Percentiles rank a stretch among this genome's conserved stretches.
These are phyloP conservation scores for Aphidoletes aphidimyza DNA, from an alignment of 2,888 invertebrate genomes.

Conservation along the genomic window DNA sequence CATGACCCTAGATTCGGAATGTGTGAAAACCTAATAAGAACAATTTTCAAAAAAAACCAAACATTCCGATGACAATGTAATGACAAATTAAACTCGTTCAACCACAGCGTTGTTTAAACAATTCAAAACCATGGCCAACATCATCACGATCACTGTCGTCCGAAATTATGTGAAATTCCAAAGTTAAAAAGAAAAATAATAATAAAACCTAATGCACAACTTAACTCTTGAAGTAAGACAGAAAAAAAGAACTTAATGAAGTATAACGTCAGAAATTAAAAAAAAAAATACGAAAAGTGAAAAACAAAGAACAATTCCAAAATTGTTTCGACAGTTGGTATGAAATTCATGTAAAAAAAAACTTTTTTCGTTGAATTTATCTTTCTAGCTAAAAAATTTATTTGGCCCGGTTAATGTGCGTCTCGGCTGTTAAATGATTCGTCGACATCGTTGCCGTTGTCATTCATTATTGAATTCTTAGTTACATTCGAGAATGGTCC, in stretches of 20 bases:
- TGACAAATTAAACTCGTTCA: too few relatives aligned
- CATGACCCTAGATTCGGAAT: too few relatives aligned
- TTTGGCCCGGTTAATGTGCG: too few relatives aligned
- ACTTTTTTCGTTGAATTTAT: neutral
- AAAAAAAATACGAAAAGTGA: neutral
- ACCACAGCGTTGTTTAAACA: too few relatives aligned
- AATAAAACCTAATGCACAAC: neutral
- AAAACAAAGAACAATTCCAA: neutral
- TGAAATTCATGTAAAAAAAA: neutral
- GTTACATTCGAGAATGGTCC: too few relatives aligned
- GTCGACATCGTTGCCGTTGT: too few relatives aligned
- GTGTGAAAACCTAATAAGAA: neutral
- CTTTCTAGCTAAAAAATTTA: too few relatives aligned
- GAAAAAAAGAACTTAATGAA: constrained; percentile 22
- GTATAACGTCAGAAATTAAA: constrained; percentile 29
- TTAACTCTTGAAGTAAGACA: neutral
- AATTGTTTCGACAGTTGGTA: constrained; percentile 28
- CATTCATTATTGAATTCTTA: too few relatives aligned
- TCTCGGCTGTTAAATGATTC: too few relatives aligned
- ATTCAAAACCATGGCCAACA: too few relatives aligned
- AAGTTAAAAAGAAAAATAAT: neutral
- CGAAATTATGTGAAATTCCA: too few relatives aligned
- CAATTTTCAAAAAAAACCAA: neutral
- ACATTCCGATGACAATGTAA: neutral
- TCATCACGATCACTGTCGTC: too few relatives aligned